Base-by-base conservation (phyloP, 2,888 invertebrate species). In the Nebria brevicollis region DNA sequence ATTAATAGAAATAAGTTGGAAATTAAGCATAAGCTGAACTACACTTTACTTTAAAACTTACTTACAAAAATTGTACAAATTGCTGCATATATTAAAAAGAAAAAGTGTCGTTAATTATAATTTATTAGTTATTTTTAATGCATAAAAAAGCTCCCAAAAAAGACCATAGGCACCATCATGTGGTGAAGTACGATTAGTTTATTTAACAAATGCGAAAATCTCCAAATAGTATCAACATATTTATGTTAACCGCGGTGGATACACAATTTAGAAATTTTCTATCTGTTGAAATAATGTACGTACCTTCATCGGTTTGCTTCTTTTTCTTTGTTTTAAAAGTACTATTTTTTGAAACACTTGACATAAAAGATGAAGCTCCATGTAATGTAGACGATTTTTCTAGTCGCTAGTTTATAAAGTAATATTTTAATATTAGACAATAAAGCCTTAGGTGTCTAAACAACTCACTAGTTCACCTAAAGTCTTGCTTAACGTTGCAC, bases 381-480 rank as follows among this genome's bases (percentile, higher is more conserved):
- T 34, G 73, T 43, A 68, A n/a, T 66, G 74, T 42, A 43, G 74
- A 20, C 15, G 74, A 74, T 79, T 74, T 79, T 54, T 79, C 79
- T 26, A 41, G 41, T 75, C 74, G 26, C 79, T 79, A 7, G 54
- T 26, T 26, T 25, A 11, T 3, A 26, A 70, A 25, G 6, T 4
- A 6, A 77, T 6, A 75, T 13, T 64, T 72, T n/a, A 75, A 78
- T 78, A 20, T 20, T 25, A 4, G 20, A 75, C 1, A 75, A 54
- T 43, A 43, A 75, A 74, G n/a, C 20, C n/a, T 11, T 20, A 75
- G 1, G 8, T 66, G 2, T 25, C 25, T 34, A 25, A 72, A 42
- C 25, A 26, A 83, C 83, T 83, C 83, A 85, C 85, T 11, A 84
- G 75, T 82, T 84, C 84, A 25, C 64, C 81, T 74, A 84, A 64